phyloP scores from a whole-genome alignment of 2,888 invertebrate species.

The Ischnura elegans region DNA sequence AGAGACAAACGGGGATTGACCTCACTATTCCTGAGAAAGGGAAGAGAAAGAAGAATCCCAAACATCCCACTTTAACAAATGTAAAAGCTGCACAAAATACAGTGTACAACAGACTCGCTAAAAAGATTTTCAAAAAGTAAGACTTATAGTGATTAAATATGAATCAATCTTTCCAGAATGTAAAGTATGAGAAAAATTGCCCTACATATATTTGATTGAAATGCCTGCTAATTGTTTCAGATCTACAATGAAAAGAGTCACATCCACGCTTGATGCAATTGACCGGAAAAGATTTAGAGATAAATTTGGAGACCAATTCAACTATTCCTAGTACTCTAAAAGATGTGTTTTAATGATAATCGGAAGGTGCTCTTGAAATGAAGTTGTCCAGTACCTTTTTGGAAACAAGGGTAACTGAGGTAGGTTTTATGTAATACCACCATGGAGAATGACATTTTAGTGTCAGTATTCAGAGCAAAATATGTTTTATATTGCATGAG shows the following conservation, averaged over 20 bases:
- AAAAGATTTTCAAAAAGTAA: slow-evolving; percentile 79
- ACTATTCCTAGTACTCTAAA: slow-evolving; percentile 74
- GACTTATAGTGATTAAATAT: slow-evolving; percentile 69
- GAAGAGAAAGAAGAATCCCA: slow-evolving; percentile 73
- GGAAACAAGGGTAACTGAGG: slow-evolving; percentile 30
- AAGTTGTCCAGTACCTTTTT: neutral
- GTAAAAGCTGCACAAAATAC: slow-evolving; percentile 77
- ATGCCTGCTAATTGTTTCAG: slow-evolving; percentile 74
- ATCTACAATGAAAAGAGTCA: slow-evolving; percentile 77
- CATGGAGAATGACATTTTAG: slow-evolving; percentile 16
- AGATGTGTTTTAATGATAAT: neutral
- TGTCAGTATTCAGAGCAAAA: slow-evolving; percentile 1
- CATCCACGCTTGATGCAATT: slow-evolving; percentile 76
- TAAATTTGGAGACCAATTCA: slow-evolving; percentile 80
- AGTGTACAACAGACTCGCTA: slow-evolving; percentile 77
- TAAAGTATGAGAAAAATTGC: neutral
- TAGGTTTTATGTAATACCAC: slow-evolving; percentile 32
- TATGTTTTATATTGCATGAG: neutral
- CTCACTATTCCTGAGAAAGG: slow-evolving; percentile 77
- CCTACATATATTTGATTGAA: neutral
- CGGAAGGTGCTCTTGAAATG: neutral
- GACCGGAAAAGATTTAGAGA: slow-evolving; percentile 77
- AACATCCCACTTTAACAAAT: slow-evolving; percentile 78
- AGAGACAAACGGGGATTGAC: slow-evolving; percentile 80
- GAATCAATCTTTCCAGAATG: slow-evolving; percentile 2